Percentiles rank a stretch among this genome's conserved stretches.
phyloP scores from a whole-genome alignment of 2,113 vertebrate species.

The Oreocharis arfaki region DNA sequence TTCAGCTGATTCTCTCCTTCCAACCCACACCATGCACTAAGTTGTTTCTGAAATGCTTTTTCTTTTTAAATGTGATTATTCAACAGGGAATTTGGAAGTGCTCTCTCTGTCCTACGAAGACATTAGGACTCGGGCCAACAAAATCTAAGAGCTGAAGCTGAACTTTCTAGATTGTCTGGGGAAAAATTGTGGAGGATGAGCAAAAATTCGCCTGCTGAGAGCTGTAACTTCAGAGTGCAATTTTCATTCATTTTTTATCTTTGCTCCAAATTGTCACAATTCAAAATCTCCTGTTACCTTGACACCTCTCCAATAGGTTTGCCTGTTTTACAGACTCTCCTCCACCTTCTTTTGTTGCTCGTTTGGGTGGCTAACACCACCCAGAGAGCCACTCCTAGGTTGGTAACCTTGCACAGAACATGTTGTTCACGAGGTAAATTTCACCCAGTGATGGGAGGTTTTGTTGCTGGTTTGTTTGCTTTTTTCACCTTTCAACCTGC shows the following conservation, averaged over 20 bases:
- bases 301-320: background rate
- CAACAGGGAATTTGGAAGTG: background rate
- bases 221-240: background rate
- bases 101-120: background rate
- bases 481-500: background rate
- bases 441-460: background rate
- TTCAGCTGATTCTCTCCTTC: background rate
- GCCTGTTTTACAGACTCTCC: background rate
- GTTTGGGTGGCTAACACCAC: background rate
- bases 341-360: background rate
- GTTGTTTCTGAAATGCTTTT: background rate
- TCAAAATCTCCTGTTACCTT: background rate
- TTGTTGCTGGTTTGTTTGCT: background rate
- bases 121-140: background rate
- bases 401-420: background rate
- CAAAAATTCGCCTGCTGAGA: background rate
- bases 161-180: background rate
- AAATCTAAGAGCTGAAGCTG: background rate
- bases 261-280: background rate
- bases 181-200: background rate
- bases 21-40: background rate
- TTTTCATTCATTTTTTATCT: background rate
- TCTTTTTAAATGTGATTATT: background rate
- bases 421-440: background rate
- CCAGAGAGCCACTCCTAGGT: background rate